Conservation (phyloP, 2,113 vertebrate genomes). For the Pituophis catenifer region DNA sequence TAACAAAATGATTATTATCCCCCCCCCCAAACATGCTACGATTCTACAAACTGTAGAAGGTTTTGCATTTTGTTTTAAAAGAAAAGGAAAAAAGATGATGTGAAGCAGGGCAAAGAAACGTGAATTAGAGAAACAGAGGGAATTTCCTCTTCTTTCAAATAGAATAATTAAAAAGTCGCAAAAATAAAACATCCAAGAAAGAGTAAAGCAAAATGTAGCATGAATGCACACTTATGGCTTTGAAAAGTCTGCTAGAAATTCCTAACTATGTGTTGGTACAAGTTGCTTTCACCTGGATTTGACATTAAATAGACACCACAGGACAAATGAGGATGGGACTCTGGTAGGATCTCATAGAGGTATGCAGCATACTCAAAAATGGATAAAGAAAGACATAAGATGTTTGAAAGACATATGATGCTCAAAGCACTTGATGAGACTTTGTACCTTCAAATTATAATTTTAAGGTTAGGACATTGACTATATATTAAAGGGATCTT, state of each 20-base stretch:
- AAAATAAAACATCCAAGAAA: slow-evolving; percentile 64
- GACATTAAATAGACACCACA: not conserved
- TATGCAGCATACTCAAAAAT: not conserved
- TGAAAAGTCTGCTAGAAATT: slow-evolving; percentile 50
- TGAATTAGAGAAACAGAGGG: slow-evolving; percentile 49
- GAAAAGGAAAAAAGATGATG: slow-evolving; percentile 2
- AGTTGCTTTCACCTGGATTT: slow-evolving; percentile 24
- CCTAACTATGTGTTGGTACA: slow-evolving; percentile 34
- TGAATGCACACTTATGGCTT: slow-evolving; percentile 59
- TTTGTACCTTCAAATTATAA: not conserved
- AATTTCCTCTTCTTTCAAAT: slow-evolving; percentile 62
- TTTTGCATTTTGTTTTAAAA: slow-evolving; percentile 44
- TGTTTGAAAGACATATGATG: accelerated
- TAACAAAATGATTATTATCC: not conserved
- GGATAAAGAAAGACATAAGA: not conserved
- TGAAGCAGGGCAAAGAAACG: slow-evolving; percentile 43
- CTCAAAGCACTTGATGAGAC: not conserved
- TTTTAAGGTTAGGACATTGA: accelerated
- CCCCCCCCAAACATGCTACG: not conserved
- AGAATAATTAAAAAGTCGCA: slow-evolving; percentile 70
- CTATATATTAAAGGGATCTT: not conserved
- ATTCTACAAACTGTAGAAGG: slow-evolving; percentile 37
- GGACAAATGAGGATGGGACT: not conserved
- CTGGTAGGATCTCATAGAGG: not conserved
- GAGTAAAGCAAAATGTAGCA: slow-evolving; percentile 58